Evolutionary conservation across 92 coral and sea anemone species (phyloP).

Genomic region (Diadumene lineata): DNA sequence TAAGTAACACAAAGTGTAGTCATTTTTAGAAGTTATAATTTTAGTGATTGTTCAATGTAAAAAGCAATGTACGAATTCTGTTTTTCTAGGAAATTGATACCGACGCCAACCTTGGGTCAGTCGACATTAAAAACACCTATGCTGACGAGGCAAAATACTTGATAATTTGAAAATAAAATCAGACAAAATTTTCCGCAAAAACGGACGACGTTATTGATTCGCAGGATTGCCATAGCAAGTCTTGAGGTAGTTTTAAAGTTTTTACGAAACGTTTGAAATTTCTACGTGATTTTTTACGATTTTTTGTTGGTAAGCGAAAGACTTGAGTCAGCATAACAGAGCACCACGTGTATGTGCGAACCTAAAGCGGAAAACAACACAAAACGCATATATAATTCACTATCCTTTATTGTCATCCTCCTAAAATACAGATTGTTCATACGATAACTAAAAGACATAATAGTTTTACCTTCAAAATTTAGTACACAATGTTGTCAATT

Average conservation of each 20-base stretch:
- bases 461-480: neutral
- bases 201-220: neutral
- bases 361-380: conserved; percentile 19
- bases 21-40: neutral
- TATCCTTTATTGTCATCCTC: conserved; percentile 17
- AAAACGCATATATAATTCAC: conserved; percentile 11
- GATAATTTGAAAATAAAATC: conserved; percentile 30
- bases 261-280: neutral
- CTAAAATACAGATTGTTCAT: conserved; percentile 16
- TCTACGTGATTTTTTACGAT: conserved; percentile 20
- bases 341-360: conserved; percentile 20
- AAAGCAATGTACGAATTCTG: neutral
- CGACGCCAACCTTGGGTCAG: neutral
- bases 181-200: neutral
- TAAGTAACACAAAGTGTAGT: neutral
- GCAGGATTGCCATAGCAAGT: neutral
- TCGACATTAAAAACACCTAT: conserved; percentile 10
- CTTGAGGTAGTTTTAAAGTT: neutral
- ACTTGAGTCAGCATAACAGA: conserved; percentile 46
- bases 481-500: too few relatives aligned
- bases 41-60: neutral
- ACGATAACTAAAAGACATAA: conserved; percentile 5
- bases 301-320: conserved; percentile 13
- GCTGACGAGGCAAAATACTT: conserved; percentile 51
- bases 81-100: conserved; percentile 8